These are phyloP conservation scores for Abrostola tripartita DNA, from an alignment of 2,888 invertebrate genomes.

Conservation along the genomic window DNA sequence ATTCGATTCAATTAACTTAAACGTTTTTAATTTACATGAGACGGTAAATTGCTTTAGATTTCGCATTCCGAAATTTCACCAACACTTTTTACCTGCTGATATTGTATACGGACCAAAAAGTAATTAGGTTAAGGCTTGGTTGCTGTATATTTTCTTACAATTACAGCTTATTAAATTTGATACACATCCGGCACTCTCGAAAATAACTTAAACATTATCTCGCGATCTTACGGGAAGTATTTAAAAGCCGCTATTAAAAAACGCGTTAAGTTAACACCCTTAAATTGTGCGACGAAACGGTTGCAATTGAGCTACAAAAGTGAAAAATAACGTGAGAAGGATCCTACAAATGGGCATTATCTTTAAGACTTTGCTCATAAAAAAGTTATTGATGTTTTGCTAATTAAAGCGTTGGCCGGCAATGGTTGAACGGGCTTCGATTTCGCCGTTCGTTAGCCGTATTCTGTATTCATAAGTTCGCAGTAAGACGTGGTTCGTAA, in stretches of 20 bases:
- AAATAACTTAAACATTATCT: not conserved
- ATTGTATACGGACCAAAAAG: too few relatives aligned
- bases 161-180: not conserved
- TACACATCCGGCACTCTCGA: not conserved
- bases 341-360: constrained; percentile 32
- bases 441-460: constrained; percentile 51
- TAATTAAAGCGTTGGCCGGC: constrained; percentile 40
- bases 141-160: not conserved
- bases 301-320: constrained; percentile 19
- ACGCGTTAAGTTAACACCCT: constrained; percentile 3
- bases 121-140: too few relatives aligned
- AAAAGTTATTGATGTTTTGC: constrained; percentile 43
- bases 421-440: constrained; percentile 14
- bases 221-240: not conserved
- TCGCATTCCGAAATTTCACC: too few relatives aligned
- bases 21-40: too few relatives aligned
- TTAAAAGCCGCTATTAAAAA: not conserved
- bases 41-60: too few relatives aligned
- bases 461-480: constrained; percentile 64
- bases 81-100: too few relatives aligned
- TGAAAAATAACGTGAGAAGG: constrained; percentile 41
- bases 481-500: constrained; percentile 52
- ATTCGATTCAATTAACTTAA: too few relatives aligned
- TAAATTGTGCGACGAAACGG: constrained; percentile 17
- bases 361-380: constrained; percentile 32